phyloP scores from a whole-genome alignment of 2,888 invertebrate genomes.

The Stenolophus ochropezus region DNA sequence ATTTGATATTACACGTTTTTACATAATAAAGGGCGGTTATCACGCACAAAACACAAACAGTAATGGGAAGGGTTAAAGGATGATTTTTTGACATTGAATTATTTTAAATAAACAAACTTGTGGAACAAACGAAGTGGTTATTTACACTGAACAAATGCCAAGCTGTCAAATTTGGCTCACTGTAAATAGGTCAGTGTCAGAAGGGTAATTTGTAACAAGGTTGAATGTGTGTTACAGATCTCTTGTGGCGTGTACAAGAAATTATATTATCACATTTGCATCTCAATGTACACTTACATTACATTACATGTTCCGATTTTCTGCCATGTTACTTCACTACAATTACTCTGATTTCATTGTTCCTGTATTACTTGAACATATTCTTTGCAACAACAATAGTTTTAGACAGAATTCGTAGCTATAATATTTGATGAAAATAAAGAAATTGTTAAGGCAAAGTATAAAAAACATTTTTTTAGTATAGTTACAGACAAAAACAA shows the following conservation, averaged over 20 bases:
- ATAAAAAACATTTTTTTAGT: too few relatives aligned
- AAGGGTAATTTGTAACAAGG: not conserved
- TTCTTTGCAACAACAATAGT: not conserved
- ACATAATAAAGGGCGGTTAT: not conserved
- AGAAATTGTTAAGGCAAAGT: too few relatives aligned
- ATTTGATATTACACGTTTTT: not conserved
- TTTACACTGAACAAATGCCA: not conserved
- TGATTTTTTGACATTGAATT: not conserved
- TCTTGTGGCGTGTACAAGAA: not conserved
- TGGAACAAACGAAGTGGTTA: not conserved
- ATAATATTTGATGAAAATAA: too few relatives aligned
- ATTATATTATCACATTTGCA: not conserved
- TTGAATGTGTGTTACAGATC: not conserved
- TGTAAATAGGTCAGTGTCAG: not conserved
- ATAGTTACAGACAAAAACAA: too few relatives aligned
- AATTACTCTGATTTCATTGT: not conserved
- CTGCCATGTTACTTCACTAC: not conserved
- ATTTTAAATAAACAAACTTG: not conserved
- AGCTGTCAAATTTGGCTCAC: not conserved
- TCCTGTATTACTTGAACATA: not conserved
- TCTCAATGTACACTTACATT: not conserved
- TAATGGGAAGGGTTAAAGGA: not conserved
- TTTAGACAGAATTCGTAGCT: too few relatives aligned
- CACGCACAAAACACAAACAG: not conserved
- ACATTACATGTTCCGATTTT: not conserved